Base-by-base conservation (phyloP, 1,140 invertebrate species). In the Galleria mellonella region DNA sequence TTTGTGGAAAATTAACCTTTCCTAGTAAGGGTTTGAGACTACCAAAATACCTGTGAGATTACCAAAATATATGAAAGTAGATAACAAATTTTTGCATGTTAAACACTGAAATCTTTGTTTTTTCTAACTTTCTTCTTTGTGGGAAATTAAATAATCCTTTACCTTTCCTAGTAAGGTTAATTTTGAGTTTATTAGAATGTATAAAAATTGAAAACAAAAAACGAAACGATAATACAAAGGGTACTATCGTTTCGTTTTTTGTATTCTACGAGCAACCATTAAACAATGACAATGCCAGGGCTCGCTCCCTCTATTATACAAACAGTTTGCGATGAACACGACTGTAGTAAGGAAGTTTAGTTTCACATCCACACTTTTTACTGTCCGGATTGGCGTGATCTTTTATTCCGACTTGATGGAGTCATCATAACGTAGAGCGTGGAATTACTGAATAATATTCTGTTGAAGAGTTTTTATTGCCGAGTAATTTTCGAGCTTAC, bases 211-310 rank as follows among this genome's bases (percentile, higher is more conserved):
- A 46, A 50, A 41, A 39, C 32, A 61, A 65, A 54, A 57, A 57
- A 57, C 52, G 46, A 50, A 50, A 57, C 49, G 42, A 47, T 55
- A 56, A 53, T 59, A 51, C 51, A n/a, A n/a, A n/a, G n/a, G n/a
- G n/a, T n/a, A n/a, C n/a, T n/a, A n/a, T n/a, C n/a, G n/a, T n/a
- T n/a, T n/a, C n/a, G n/a, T n/a, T n/a, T n/a, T n/a, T n/a, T n/a
- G n/a, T 35, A 40, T 42, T 62, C 62, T 62, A 62, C 51, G 48
- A 57, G 15, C 36, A 47, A 37, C 42, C 56, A 66, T 66, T 66
- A 62, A 60, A 55, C 59, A 60, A 59, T 62, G 56, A 62, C 59
- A 60, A 30, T 15, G 32, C n/a, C 51, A 56, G 42, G n/a, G 17
- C 35, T 35, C 12, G 17, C 32, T 42, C 23, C 8, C 36, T 28